Conservation (phyloP, 1,140 invertebrate genomes). For the Leptinotarsa defecta region DNA sequence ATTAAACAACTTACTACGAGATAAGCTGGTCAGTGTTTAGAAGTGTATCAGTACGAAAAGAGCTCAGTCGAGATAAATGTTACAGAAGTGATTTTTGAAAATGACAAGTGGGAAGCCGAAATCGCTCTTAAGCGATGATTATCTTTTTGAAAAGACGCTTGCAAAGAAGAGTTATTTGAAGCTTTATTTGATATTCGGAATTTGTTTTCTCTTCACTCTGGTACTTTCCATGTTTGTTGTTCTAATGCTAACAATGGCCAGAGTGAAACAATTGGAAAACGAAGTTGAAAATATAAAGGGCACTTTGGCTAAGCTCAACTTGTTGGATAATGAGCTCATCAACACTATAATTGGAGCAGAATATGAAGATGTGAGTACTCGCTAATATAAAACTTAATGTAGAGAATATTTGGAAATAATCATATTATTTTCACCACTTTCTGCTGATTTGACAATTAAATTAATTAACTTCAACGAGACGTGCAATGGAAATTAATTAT, state of each 20-base stretch:
- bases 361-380: slow-evolving; percentile 3
- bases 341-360: neutral
- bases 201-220: neutral
- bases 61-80: neutral
- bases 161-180: neutral
- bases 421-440: neutral
- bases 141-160: neutral
- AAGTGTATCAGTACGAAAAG: slow-evolving; percentile 6
- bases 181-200: neutral
- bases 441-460: neutral
- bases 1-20: slow-evolving; percentile 1
- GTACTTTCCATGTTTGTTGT: neutral
- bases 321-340: neutral
- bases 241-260: neutral
- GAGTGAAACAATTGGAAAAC: neutral
- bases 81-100: neutral
- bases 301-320: neutral
- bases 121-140: neutral
- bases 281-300: neutral
- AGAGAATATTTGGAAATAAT: neutral
- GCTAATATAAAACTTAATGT: neutral
- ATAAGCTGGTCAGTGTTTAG: slow-evolving; percentile 8
- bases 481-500: neutral
- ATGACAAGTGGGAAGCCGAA: neutral
- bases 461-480: neutral